A percentile compares a stretch with the other conserved stretches of the same genome.
Conservation (phyloP, 1,140 invertebrate genomes). For the Magallana gigas region DNA sequence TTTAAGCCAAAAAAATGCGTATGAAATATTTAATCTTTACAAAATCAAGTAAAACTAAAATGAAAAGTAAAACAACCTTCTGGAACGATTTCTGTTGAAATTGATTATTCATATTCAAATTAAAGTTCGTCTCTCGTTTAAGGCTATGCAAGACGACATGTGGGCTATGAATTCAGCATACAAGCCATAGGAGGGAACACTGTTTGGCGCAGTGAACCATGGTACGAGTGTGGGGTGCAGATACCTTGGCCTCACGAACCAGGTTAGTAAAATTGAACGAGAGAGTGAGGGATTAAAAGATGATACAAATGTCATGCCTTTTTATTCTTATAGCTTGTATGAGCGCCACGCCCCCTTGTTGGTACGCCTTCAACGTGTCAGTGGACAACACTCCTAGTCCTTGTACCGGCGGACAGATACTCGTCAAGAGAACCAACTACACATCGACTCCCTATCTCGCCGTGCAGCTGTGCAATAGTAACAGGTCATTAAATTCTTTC, state of each 20-base stretch:
- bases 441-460: conserved; percentile 1
- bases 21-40: too few species aligned
- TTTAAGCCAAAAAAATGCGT: too few species aligned
- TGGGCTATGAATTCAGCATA: neutral
- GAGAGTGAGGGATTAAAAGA: too few species aligned
- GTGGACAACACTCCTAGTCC: neutral
- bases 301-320: too few species aligned
- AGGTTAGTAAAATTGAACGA: neutral
- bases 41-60: too few species aligned
- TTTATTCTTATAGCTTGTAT: neutral
- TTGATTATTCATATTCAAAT: too few species aligned
- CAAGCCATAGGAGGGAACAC: neutral
- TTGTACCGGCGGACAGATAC: neutral
- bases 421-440: neutral
- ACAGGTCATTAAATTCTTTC: neutral
- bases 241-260: neutral
- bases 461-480: neutral
- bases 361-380: neutral
- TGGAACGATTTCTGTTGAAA: too few species aligned
- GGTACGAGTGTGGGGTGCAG: neutral
- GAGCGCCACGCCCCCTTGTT: conserved; percentile 5
- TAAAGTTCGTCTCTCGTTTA: neutral
- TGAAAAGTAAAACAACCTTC: too few species aligned
- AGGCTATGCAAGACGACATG: neutral
- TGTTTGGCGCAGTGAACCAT: neutral